Conservation (phyloP, 2,113 vertebrate species). For the Drymodes brunneopygia region DNA sequence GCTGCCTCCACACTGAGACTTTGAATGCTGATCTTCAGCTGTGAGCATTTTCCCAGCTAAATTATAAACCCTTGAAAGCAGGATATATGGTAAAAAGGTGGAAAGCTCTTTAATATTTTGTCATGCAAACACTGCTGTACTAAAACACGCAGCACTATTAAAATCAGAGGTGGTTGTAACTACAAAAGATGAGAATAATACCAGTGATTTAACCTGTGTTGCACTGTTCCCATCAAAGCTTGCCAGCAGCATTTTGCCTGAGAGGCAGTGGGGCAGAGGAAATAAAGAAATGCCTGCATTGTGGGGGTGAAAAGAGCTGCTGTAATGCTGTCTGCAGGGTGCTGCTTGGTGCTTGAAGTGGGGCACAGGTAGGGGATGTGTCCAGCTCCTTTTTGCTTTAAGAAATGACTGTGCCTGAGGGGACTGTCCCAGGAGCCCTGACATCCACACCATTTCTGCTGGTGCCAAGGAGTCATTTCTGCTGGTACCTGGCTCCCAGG, state of each 20-base stretch:
- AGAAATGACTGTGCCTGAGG: background rate
- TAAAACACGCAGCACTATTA: background rate
- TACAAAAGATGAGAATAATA: background rate
- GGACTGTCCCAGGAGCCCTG: background rate
- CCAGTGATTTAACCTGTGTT: background rate
- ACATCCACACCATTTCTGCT: background rate
- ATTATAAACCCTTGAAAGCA: background rate
- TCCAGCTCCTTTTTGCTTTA: background rate
- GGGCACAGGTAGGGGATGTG: background rate
- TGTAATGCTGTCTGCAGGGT: background rate
- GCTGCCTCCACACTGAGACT: slow-evolving; percentile 13
- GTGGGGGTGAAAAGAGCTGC: background rate
- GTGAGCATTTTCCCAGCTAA: background rate
- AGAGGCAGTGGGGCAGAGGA: background rate
- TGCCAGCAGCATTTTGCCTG: background rate
- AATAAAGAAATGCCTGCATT: background rate
- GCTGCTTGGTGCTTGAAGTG: background rate
- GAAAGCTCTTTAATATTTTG: slow-evolving; percentile 8
- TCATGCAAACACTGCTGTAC: background rate
- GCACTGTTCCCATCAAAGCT: background rate
- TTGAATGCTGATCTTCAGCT: slow-evolving; percentile 31
- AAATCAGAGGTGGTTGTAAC: background rate
- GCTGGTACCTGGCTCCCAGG: background rate
- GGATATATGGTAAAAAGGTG: background rate
- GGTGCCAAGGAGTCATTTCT: background rate